Base-by-base conservation (phyloP, 2,888 invertebrate species). In the Lepidonotus clava region DNA sequence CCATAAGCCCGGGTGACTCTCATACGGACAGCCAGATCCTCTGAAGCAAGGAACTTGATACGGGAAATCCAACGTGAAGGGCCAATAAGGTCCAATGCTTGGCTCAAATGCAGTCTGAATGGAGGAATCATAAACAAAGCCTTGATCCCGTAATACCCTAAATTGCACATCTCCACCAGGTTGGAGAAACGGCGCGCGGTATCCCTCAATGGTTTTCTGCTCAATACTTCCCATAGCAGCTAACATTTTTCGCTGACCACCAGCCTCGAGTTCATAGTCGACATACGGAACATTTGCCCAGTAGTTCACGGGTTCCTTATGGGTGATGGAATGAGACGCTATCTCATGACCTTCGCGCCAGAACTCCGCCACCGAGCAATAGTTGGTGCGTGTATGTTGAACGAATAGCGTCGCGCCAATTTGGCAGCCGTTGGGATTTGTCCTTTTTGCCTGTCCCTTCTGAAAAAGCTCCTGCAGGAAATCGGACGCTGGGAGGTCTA, bases 311-410 rank as follows among this genome's bases (percentile, higher is more conserved):
- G 90, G 90, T 1, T 84, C 86, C 21, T 88, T 76, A 86, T 90
- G 90, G 2, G 94, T 94, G 94, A 99, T 97, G 91, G 98, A 98
- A 95, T 99, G 99, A 89, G 98, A 98, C 90, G 98, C 99, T 95
- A 99, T 97, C 95, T 99, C 99, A 94, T 99, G 98, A 93, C 98
- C 98, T 93, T 96, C 96, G 90, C 98, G 96, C 95, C 98, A 98
- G 89, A 99, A 96, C 95, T 98, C 98, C 95, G 98, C 98, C 87
- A 99, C 99, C 95, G 98, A 97, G 95, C 97, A 97, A 95, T 99
- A 99, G 95, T 99, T 98, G 87, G 99, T 99, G 98, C 98, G 99
- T 95, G 99, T 98, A 94, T 99, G 99, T 83, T 98, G 98, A 89
- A 99, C 98, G 95, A 99, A 99, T 96, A 99, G 98, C 53, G 99